Evolutionary conservation across 1,140 invertebrate species (phyloP), one percentile per base, ranked within the genome.

Genomic region (Leptopilina clavipes): DNA sequence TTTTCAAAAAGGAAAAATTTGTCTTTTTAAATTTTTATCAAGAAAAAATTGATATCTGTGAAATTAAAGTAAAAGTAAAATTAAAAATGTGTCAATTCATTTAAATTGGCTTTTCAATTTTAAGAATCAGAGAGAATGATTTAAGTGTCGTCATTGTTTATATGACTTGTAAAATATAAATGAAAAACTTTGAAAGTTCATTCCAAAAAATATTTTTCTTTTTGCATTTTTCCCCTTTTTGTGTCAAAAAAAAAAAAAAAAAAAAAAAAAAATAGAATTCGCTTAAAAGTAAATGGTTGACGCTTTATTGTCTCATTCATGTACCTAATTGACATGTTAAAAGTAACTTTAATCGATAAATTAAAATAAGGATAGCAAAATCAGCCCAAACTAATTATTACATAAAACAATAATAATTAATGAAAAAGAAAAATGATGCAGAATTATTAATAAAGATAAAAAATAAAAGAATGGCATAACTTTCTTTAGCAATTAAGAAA

Each of bases 361-460:
- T n/a, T n/a, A n/a, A 31, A 52, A 12, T 48, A 54, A 9, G 14
- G 14, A 72, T 52, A 44, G 19, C 2, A 22, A 73, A 31, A 48
- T 52, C 43, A 14, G 48, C 44, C 40, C 72, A 17, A 12, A n/a
- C 3, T 17, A 17, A 52, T 48, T 22, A 17, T 19, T 31, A 52
- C 52, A 25, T 10, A 72, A 25, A 8, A 48, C 18, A 72, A 56
- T 54, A 37, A 25, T 65, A 72, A 52, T 74, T 72, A 72, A 9
- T 40, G 8, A 40, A 9, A 40, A 40, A 9, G 9, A 40, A 40
- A 40, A 40, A 40, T 3, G 37, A 40, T 3, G 37, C 37, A 40
- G 37, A 40, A 40, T 40, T 40, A 40, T n/a, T 40, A 40, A 40
- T 40, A 40, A 40, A 52, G 19, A 56, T 70, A 72, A 79, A 72